Conservation (phyloP, 1,140 invertebrate genomes). For the Aplysia californica region DNA sequence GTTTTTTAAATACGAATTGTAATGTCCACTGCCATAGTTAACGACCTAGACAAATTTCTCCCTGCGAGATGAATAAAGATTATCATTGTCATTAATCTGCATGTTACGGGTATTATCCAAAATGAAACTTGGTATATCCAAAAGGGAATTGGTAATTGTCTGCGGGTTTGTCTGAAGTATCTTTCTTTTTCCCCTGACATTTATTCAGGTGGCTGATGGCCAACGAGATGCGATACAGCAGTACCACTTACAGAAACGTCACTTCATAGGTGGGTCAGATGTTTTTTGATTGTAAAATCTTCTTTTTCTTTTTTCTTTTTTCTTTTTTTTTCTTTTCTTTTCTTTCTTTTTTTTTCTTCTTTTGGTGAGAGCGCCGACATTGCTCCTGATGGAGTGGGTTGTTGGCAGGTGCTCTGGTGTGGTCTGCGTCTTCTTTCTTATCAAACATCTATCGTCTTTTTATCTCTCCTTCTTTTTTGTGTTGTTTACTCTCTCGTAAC, state of each 20-base stretch:
- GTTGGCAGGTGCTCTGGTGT: not conserved
- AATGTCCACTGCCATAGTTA: no score
- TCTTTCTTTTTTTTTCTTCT: not conserved
- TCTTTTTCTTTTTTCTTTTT: not conserved
- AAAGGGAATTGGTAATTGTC: not conserved
- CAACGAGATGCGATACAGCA: conserved; percentile 82
- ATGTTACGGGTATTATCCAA: not conserved
- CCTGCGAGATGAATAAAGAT: no score
- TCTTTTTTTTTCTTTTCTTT: not conserved
- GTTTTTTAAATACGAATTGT: not conserved
- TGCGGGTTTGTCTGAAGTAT: not conserved
- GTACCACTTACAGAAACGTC: conserved; percentile 87
- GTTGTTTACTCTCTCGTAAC: no score
- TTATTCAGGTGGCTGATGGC: conserved; percentile 78
- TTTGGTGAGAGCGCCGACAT: not conserved
- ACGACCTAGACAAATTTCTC: no score
- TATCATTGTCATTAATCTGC: no score
- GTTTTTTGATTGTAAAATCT: not conserved
- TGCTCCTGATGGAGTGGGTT: not conserved
- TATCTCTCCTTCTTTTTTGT: no score
- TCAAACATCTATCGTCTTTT: no score
- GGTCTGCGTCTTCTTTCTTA: not conserved
- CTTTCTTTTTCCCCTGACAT: not conserved
- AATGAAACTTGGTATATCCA: not conserved
- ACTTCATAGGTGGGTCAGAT: conserved; percentile 83